These are phyloP conservation scores for Apistogramma diplotaenia DNA, from an alignment of 2,113 vertebrate species.

Conservation along the genomic window DNA sequence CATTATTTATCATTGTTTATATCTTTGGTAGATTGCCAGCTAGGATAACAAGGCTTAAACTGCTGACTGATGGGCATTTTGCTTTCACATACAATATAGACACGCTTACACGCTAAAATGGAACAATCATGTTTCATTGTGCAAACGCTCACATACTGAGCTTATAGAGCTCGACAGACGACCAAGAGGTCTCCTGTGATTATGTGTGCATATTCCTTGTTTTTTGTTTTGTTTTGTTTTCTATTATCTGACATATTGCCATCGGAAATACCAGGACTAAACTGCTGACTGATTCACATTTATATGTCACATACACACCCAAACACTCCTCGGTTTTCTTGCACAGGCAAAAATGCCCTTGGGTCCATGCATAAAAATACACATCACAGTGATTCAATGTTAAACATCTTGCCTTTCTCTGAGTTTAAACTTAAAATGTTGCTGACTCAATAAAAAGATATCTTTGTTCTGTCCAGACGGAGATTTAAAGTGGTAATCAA, in stretches of 20 bases:
- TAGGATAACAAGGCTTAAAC: slow-evolving; percentile 58
- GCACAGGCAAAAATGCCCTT: neutral
- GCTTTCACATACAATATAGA: slow-evolving; percentile 3
- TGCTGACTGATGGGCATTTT: slow-evolving; percentile 58
- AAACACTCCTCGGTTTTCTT: slow-evolving; percentile 15
- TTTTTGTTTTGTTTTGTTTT: fast-evolving
- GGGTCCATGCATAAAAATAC: slow-evolving; percentile 34
- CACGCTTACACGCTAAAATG: neutral
- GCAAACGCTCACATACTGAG: neutral
- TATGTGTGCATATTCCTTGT: slow-evolving; percentile 14
- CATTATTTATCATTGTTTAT: slow-evolving; percentile 62
- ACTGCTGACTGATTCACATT: slow-evolving; percentile 68
- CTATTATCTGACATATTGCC: slow-evolving; percentile 47
- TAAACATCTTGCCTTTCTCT: slow-evolving; percentile 21
- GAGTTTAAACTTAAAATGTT: slow-evolving; percentile 44
- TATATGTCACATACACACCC: slow-evolving; percentile 29
- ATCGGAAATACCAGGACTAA: slow-evolving; percentile 51
- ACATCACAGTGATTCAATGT: slow-evolving; percentile 57
- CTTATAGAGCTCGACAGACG: slow-evolving; percentile 6
- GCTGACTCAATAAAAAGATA: slow-evolving; percentile 44
- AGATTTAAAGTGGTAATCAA: slow-evolving; percentile 6
- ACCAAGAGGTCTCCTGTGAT: slow-evolving; percentile 5
- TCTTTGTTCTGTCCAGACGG: slow-evolving; percentile 24
- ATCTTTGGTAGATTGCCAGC: slow-evolving; percentile 50
- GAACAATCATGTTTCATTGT: neutral